Evolutionary conservation across 1,140 invertebrate species (phyloP).

Genomic region (Leptinotarsa undecemlineata): DNA sequence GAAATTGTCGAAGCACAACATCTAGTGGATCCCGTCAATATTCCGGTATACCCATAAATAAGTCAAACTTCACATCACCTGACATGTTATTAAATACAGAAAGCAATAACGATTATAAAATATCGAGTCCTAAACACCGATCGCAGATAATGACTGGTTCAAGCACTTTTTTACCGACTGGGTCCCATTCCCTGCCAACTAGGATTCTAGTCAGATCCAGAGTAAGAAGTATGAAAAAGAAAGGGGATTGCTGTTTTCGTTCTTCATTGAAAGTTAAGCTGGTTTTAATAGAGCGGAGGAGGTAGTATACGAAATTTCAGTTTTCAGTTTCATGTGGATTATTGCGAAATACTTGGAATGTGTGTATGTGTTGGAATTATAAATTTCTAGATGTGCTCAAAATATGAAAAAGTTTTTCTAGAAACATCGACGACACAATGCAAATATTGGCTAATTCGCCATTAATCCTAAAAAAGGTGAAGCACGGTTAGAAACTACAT

Average conservation of each 20-base stretch:
- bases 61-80: conserved; percentile 29
- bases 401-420: too few species aligned
- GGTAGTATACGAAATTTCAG: too few species aligned
- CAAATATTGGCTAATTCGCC: too few species aligned
- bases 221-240: conserved; percentile 10
- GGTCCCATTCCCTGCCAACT: conserved; percentile 27
- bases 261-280: too few species aligned
- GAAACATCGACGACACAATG: too few species aligned
- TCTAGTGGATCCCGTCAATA: background rate
- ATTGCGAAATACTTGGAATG: too few species aligned
- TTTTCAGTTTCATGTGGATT: too few species aligned
- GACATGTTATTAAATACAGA: conserved; percentile 35
- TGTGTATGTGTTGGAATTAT: too few species aligned
- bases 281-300: background rate
- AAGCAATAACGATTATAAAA: conserved; percentile 36
- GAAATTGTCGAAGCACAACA: background rate
- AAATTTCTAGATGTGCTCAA: too few species aligned
- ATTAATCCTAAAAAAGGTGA: too few species aligned
- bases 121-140: conserved; percentile 31
- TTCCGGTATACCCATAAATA: conserved; percentile 18
- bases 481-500: too few species aligned
- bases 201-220: conserved; percentile 21
- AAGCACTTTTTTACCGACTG: conserved; percentile 1
- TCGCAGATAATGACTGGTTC: conserved; percentile 33
- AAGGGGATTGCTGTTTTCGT: background rate